phyloP scores from a whole-genome alignment of 1,140 invertebrate genomes.

The Bombus difficillimus region DNA sequence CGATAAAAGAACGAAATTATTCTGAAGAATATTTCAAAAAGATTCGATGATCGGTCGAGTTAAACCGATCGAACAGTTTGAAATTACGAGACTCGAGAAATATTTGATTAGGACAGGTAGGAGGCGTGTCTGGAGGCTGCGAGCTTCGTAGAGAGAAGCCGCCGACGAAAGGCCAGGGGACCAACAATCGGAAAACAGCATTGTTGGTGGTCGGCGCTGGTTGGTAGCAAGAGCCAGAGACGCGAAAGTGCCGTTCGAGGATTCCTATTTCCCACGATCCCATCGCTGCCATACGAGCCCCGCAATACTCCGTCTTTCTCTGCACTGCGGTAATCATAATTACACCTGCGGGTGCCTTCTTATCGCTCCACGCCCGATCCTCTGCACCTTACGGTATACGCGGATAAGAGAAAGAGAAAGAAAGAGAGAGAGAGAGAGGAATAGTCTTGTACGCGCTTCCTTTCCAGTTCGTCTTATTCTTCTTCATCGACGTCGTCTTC shows the following conservation, averaged over 20 bases:
- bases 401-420: background rate
- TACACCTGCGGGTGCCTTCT: conserved; percentile 80
- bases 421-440: background rate
- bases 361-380: conserved; percentile 71
- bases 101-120: conserved; percentile 37
- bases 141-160: background rate
- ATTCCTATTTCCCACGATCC: conserved; percentile 80
- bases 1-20: background rate
- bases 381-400: conserved; percentile 53
- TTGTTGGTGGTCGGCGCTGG: conserved; percentile 64
- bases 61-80: background rate
- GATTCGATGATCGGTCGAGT: background rate
- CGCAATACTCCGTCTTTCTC: conserved; percentile 77
- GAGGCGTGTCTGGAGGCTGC: background rate
- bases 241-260: conserved; percentile 80
- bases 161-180: conserved; percentile 66
- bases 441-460: conserved; percentile 6
- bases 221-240: conserved; percentile 62
- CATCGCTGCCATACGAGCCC: conserved; percentile 78
- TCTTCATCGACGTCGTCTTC: background rate
- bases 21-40: background rate
- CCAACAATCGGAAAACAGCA: conserved; percentile 74
- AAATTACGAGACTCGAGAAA: conserved; percentile 15
- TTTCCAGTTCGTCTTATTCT: conserved; percentile 21
- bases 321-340: conserved; percentile 80